Evolutionary conservation across 1,140 invertebrate genomes (phyloP), one percentile per base, ranked within the genome.

Genomic region (Venturia canescens): DNA sequence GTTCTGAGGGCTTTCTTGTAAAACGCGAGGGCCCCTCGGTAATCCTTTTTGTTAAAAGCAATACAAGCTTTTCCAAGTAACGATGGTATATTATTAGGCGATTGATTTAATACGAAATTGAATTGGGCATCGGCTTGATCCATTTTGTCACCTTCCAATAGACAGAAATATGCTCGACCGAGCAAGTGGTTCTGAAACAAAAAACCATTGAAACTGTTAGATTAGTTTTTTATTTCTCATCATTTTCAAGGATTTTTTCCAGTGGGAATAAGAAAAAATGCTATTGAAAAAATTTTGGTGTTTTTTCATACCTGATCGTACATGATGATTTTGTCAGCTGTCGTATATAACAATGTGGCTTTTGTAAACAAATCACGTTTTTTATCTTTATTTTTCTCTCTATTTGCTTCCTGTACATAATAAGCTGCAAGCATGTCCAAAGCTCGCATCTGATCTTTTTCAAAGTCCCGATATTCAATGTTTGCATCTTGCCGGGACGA

Each of bases 91-190:
- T 99, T 99, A 86, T 98, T 98, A 11, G 96, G 96, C 1, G 97
- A 97, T 88, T 99, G 96, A 92, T 99, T 98, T 0, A 99, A 92
- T 0, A 99, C 99, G 92, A 99, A 99, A 93, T 99, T 99, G 88
- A 99, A 99, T 89, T 99, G 99, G 1, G 98, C 97, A 94, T 99
- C 99, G 15, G 99, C 99, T 92, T 99, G 98, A 79, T 99, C 98
- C 97, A 99, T 98, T 93, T 99, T 99, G 88, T 99, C 98, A 15
- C 98, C 98, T 93, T 99, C 98, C 23, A 99, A 93, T 4, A 99
- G 92, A 89, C 98, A 99, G 87, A 99, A 99, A 90, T 99, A 99
- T 15, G 99, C 99, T 88, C 99, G 92, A 1, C 98, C 98, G 81
- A 99, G 93, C 82, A 99, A 94, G 94, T 99, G 99, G 90, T 99